Conservation (phyloP, 2,113 vertebrate genomes). For the Grantiella picta region DNA sequence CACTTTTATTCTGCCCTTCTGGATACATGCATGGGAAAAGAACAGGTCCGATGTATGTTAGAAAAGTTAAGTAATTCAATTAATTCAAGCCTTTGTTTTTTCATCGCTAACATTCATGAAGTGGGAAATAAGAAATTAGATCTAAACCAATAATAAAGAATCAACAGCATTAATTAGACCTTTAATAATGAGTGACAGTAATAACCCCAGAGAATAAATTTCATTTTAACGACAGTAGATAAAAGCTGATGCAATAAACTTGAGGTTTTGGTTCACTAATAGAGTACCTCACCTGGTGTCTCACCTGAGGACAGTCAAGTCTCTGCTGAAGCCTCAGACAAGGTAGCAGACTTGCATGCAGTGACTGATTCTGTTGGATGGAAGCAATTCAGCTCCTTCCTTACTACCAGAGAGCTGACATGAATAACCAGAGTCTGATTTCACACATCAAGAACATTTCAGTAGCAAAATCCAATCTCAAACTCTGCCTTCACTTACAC, state of each 20-base stretch:
- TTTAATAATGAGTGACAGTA: background rate
- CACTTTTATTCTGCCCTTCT: background rate
- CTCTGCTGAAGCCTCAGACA: background rate
- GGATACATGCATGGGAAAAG: background rate
- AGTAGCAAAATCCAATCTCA: background rate
- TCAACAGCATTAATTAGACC: background rate
- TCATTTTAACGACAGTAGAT: background rate
- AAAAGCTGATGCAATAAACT: background rate
- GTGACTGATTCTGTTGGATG: background rate
- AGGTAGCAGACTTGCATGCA: background rate
- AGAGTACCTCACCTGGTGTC: background rate
- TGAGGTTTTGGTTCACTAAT: background rate
- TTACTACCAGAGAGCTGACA: background rate
- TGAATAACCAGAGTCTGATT: background rate
- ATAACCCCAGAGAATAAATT: background rate
- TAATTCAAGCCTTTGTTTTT: background rate
- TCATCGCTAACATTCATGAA: background rate
- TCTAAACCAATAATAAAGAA: conserved; percentile 6
- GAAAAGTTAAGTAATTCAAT: background rate
- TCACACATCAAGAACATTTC: background rate
- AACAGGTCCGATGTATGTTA: background rate
- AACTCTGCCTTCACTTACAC: background rate
- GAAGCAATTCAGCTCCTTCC: background rate
- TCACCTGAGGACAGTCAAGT: background rate
- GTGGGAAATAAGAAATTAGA: background rate